A percentile compares a stretch with the other conserved stretches of the same genome.
phyloP scores from a whole-genome alignment of 1,140 invertebrate species.

The Apocrypta bakeri region DNA sequence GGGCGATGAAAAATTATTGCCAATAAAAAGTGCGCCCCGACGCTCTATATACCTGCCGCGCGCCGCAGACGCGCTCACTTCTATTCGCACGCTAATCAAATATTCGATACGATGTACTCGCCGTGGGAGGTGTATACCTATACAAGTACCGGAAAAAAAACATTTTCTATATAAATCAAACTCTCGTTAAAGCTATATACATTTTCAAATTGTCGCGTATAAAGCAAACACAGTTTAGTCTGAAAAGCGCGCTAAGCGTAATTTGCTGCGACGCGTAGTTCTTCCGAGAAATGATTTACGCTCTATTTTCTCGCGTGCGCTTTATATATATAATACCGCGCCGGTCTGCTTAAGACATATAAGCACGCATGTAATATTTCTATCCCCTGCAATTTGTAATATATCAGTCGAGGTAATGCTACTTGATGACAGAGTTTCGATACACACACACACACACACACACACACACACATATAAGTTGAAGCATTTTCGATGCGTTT shows the following conservation, averaged over 20 bases:
- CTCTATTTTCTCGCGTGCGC: conserved; percentile 28
- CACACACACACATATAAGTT: no score
- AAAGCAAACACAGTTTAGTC: conserved; percentile 5
- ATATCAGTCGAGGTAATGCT: conserved; percentile 31
- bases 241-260: conserved; percentile 2
- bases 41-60: not conserved
- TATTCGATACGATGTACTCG: not conserved
- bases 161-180: conserved; percentile 22
- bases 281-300: conserved; percentile 43
- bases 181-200: no score
- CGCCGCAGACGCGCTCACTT: conserved; percentile 3
- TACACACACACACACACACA: no score
- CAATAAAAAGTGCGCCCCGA: not conserved
- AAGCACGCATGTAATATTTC: not conserved
- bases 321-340: no score
- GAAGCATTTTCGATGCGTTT: no score
- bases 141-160: no score
- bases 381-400: conserved; percentile 11
- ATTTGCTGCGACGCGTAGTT: not conserved
- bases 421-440: no score
- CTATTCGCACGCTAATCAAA: conserved; percentile 30
- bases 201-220: conserved; percentile 6
- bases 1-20: not conserved
- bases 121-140: not conserved
- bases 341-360: not conserved